Base-by-base conservation (phyloP, 2,113 vertebrate species). In the Lagopus leucura region DNA sequence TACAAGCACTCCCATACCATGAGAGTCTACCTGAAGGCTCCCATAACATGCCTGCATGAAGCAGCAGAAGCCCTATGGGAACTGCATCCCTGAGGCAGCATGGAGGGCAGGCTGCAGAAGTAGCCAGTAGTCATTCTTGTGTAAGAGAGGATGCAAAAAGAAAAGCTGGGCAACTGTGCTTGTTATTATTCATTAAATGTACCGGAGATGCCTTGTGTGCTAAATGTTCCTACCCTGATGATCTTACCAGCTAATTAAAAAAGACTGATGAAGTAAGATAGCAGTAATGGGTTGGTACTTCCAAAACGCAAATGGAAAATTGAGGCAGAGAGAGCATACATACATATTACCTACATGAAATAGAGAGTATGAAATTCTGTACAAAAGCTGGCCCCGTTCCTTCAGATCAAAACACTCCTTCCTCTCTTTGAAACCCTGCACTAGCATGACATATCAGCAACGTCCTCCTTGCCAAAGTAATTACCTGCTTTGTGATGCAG, bases 211-310 rank as follows among this genome's bases (percentile, higher is more conserved):
- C 82, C 82, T 94, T 75, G 67, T 65, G 93, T 86, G 83, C 92
- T 96, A 60, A 65, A 66, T 94, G 84, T 93, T 93, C 91, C 89
- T 93, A 63, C 67, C 42, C 82, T 87, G 84, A 92, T 91, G 91
- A 96, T 93, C 78, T 89, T 95, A 92, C 13, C 84, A 93, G 86
- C 71, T 96, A 93, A 96, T 96, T 96, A 96, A 84, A 84, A 73
- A 55, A 4, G 40, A 40, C 42, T 87, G 95, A 94, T 91, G 84
- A 93, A 81, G 91, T 63, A 70, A 8, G 93, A 92, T 55, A 93
- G 36, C 83, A 50, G 83, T 61, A 86, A 72, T 1, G 70, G 36
- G 28, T 91, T 86, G 70, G 64, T 21, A 85, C 92, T 85, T 66
- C 71, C 72, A 67, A 86, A 50, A 12, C 6, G 20, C 70, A 66